A percentile compares a stretch with the other conserved stretches of the same genome.
Conservation (phyloP, 2,797 vertebrate species). For the Rhincodon typus region DNA sequence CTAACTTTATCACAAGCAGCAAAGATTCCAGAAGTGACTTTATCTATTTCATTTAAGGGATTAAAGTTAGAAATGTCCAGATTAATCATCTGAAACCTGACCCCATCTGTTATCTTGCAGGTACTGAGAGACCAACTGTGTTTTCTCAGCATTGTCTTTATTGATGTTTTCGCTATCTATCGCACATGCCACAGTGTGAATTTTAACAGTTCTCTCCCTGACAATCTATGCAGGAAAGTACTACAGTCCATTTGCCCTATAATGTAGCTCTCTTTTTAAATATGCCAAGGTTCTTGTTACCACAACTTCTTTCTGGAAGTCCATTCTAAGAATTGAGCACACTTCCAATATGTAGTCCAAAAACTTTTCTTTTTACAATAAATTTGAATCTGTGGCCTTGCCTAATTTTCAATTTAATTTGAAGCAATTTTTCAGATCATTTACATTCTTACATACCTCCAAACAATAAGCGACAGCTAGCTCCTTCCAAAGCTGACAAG, state of each 20-base stretch:
- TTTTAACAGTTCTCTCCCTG: not conserved
- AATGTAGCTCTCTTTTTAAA: not conserved
- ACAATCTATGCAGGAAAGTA: not conserved
- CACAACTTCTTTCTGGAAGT: not conserved
- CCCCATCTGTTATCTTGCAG: not conserved
- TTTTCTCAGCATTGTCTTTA: not conserved
- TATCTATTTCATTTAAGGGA: not conserved
- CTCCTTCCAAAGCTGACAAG: not conserved
- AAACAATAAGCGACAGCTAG: not conserved
- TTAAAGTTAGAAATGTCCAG: not conserved
- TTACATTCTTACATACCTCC: not conserved
- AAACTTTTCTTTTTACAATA: not conserved
- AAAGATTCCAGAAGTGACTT: too few relatives aligned
- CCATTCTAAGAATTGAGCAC: not conserved
- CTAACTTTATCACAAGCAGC: too few relatives aligned
- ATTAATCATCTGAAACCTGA: not conserved
- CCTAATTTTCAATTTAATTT: not conserved
- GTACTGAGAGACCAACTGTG: not conserved
- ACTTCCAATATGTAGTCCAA: not conserved
- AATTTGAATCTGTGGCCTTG: not conserved
- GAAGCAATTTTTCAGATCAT: not conserved
- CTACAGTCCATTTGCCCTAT: not conserved
- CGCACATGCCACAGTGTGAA: not conserved
- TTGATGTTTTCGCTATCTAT: not conserved
- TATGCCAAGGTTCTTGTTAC: not conserved